These are phyloP conservation scores for Sphaerophoria rueppellii DNA, from an alignment of 2,888 invertebrate genomes.

Conservation along the genomic window DNA sequence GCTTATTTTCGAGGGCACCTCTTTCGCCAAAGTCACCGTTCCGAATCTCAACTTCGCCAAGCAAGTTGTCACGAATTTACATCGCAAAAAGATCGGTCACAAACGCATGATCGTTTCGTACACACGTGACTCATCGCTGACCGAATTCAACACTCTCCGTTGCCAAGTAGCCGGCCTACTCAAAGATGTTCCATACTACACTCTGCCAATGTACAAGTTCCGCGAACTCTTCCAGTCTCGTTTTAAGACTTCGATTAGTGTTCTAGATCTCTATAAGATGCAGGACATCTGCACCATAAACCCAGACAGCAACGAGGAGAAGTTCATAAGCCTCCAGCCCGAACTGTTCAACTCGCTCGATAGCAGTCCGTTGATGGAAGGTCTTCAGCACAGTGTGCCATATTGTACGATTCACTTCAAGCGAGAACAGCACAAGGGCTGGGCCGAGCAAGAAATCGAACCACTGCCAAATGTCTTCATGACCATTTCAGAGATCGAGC, in stretches of 20 bases:
- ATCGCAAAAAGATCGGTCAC: slow-evolving; percentile 90
- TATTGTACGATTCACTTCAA: slow-evolving; percentile 86
- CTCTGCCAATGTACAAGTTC: slow-evolving; percentile 91
- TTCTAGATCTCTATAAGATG: slow-evolving; percentile 88
- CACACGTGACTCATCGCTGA: slow-evolving; percentile 84
- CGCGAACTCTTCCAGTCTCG: slow-evolving; percentile 91
- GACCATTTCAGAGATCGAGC: slow-evolving; percentile 81
- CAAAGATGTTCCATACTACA: slow-evolving; percentile 89
- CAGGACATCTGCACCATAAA: slow-evolving; percentile 89
- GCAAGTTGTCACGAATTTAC: slow-evolving; percentile 90
- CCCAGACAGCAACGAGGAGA: slow-evolving; percentile 87
- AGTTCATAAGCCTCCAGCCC: slow-evolving; percentile 87
- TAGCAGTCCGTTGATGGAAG: slow-evolving; percentile 83
- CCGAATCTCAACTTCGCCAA: slow-evolving; percentile 83
- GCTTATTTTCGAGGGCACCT: slow-evolving; percentile 80
- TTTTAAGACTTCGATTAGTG: slow-evolving; percentile 88
- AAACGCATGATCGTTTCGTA: slow-evolving; percentile 90
- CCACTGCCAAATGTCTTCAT: slow-evolving; percentile 84
- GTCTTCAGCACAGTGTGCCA: slow-evolving; percentile 83
- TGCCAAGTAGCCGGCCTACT: slow-evolving; percentile 88
- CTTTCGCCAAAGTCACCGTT: slow-evolving; percentile 82
- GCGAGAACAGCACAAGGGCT: slow-evolving; percentile 86
- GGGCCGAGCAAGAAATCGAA: slow-evolving; percentile 90
- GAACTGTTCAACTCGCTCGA: slow-evolving; percentile 84
- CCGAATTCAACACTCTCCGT: slow-evolving; percentile 85